These are phyloP conservation scores for Torymus auratus DNA, from an alignment of 2,888 invertebrate species.

Conservation along the genomic window DNA sequence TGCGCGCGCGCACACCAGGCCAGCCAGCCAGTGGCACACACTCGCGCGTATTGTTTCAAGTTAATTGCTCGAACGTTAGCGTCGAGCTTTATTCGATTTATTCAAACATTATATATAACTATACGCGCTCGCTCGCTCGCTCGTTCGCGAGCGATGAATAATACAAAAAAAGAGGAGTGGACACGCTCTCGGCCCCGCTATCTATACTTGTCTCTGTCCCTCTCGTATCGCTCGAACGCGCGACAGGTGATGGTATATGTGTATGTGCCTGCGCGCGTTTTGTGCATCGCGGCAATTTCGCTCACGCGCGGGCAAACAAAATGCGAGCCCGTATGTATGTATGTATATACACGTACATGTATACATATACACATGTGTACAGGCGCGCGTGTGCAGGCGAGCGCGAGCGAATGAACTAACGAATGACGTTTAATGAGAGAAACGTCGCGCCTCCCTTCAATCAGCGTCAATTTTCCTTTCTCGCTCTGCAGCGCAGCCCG, in stretches of 20 bases:
- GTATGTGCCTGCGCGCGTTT: constrained; percentile 38
- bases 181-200: background rate
- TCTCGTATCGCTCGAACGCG: constrained; percentile 7
- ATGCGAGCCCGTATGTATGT: constrained; percentile 27
- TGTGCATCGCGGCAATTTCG: constrained; percentile 55
- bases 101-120: constrained; percentile 57
- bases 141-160: constrained; percentile 34
- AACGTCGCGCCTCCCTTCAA: constrained; percentile 59
- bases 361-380: too few species aligned
- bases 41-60: constrained; percentile 23
- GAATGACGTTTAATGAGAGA: constrained; percentile 59
- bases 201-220: background rate
- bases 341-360: too few species aligned
- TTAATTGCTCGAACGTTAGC: constrained; percentile 45
- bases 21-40: too few species aligned
- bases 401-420: constrained; percentile 47
- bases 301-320: constrained; percentile 45
- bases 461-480: constrained; percentile 58
- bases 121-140: background rate
- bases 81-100: constrained; percentile 24
- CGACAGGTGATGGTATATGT: constrained; percentile 34
- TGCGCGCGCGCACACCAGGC: background rate
- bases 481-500: constrained; percentile 1
- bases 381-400: background rate
- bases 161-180: constrained; percentile 32